Evolutionary conservation across 2,888 invertebrate species (phyloP).

Genomic region (Dicyrtomina minuta): DNA sequence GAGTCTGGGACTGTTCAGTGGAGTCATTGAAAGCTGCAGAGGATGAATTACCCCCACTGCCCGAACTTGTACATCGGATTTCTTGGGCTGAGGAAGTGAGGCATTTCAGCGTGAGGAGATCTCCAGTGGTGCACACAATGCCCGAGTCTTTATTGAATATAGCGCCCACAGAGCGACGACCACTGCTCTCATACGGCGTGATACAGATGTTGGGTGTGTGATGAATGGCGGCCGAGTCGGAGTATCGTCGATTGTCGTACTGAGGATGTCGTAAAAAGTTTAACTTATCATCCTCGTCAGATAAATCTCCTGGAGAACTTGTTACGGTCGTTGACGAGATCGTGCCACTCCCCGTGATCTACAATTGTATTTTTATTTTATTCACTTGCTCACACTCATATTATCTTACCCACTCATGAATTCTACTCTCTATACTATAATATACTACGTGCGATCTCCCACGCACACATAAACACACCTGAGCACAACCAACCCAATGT

Average conservation of each 20-base stretch:
- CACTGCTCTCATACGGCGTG: constrained; percentile 1
- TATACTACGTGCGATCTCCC: too few species aligned
- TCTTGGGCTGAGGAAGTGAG: constrained; percentile 53
- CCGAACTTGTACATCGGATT: constrained; percentile 36
- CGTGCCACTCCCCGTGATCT: constrained; percentile 16
- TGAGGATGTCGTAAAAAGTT: constrained; percentile 30
- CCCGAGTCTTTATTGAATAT: constrained; percentile 32
- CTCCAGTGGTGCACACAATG: constrained; percentile 47
- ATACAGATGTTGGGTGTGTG: constrained; percentile 34
- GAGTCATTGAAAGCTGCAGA: too few species aligned
- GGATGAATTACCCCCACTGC: too few species aligned
- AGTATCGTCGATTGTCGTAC: constrained; percentile 47
- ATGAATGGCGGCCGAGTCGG: constrained; percentile 46
- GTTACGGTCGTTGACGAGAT: not conserved
- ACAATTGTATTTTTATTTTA: not conserved
- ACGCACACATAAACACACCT: not conserved
- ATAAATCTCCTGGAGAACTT: not conserved
- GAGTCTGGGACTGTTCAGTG: not conserved
- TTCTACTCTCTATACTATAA: too few species aligned
- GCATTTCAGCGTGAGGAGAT: constrained; percentile 50
- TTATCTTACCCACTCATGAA: too few species aligned
- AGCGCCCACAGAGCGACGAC: not conserved
- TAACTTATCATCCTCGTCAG: constrained; percentile 23
- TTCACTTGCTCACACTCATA: too few species aligned
- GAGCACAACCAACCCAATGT: too few species aligned